Evolutionary conservation across 2,888 invertebrate genomes (phyloP).

Genomic region (Synergus laeviventris): DNA sequence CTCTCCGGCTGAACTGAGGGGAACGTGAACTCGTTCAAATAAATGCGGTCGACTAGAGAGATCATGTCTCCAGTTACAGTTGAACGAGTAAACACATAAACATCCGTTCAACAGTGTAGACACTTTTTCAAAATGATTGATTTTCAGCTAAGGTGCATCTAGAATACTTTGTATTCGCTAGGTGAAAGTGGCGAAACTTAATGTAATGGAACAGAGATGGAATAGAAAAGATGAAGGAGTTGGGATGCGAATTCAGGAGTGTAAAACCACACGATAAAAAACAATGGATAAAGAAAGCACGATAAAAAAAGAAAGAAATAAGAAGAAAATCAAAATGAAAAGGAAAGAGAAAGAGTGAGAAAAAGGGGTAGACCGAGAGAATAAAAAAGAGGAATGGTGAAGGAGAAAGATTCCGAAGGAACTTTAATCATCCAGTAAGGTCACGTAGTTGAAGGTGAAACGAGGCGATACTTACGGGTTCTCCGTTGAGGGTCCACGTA

Average conservation of each 20-base stretch:
- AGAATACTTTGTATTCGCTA: neutral
- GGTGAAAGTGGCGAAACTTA: neutral
- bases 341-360: neutral
- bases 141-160: neutral
- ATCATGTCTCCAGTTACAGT: neutral
- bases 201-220: neutral
- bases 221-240: neutral
- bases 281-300: neutral
- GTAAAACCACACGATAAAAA: neutral
- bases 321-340: neutral
- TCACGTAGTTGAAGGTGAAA: constrained; percentile 61
- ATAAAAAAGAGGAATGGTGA: constrained; percentile 30
- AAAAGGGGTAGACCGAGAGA: constrained; percentile 44
- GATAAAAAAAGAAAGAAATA: neutral
- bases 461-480: constrained; percentile 65
- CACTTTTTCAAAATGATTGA: neutral
- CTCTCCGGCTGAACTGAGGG: neutral
- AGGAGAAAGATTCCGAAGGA: constrained; percentile 49
- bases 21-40: neutral
- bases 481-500: constrained; percentile 73
- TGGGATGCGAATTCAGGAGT: neutral
- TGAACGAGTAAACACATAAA: neutral
- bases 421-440: constrained; percentile 68
- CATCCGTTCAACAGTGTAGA: neutral
- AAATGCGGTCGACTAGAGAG: neutral